Evolutionary conservation across 2,113 vertebrate species (phyloP), one percentile per base, ranked within the genome.

Genomic region (Oostethus manadensis): DNA sequence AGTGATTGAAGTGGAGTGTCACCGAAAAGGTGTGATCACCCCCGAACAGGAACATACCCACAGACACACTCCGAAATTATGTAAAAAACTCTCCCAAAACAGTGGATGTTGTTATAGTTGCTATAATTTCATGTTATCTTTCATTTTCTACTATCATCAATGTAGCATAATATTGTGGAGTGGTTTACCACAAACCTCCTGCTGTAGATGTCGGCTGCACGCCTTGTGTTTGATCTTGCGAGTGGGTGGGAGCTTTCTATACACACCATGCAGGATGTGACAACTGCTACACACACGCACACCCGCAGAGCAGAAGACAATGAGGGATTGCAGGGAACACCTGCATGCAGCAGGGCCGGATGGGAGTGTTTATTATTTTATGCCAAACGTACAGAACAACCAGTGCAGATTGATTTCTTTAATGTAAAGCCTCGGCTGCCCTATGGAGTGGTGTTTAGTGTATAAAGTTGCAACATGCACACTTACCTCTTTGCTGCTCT

Each of bases 211-310:
- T 74, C 66, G 47, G 46, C 1, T n/a, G 42, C 22, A 10, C n/a
- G 44, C 42, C 29, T 8, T 69, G 67, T 66, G 58, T 75, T 71
- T 80, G 64, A 73, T 70, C 56, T 16, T 48, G 42, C 42, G 54
- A 11, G 55, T 68, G 57, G n/a, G 75, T 66, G 67, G 74, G 68
- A 48, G 43, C 70, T 78, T 86, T 79, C 75, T 67, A 57, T 66
- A 82, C 74, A 82, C 75, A 76, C 70, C 63, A 64, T 8, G 64
- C 86, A 84, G 84, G 86, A 86, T 86, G 80, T 81, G 57, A 67
- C 65, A 5, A 58, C 71, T 0, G 16, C 63, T 20, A 21, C 51
- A 11, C 43, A 33, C 29, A n/a, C 45, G 71, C 77, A 79, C 80
- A 74, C 82, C 73, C 74, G 74, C 64, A 59, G 63, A 61, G 73